Percentiles rank a stretch among this genome's conserved stretches.
Evolutionary conservation across 1,140 invertebrate species (phyloP).

Genomic region (Pachypsylla venusta): DNA sequence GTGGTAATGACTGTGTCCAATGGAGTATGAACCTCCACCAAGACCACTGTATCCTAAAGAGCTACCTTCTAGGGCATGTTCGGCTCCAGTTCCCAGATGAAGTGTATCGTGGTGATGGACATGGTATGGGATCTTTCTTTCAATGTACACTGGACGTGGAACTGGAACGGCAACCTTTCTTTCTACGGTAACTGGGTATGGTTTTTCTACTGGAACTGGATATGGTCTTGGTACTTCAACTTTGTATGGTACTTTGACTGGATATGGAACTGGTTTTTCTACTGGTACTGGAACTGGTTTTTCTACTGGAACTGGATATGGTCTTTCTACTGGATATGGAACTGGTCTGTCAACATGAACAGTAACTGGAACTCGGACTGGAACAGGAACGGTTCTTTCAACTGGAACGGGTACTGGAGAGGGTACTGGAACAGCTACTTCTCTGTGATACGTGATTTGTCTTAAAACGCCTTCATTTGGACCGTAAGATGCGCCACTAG

Average conservation of each 20-base stretch:
- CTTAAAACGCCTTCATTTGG: constrained; percentile 2
- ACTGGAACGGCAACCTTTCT: neutral
- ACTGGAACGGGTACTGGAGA: neutral
- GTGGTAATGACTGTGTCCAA: too few species aligned
- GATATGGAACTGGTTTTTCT: neutral
- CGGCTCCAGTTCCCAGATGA: neutral
- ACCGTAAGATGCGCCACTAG: neutral
- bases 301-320: neutral
- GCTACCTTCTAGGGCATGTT: too few species aligned
- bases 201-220: neutral
- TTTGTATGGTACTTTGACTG: neutral
- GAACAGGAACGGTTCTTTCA: neutral
- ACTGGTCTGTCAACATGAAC: constrained; percentile 3
- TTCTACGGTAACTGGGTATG: constrained; percentile 1
- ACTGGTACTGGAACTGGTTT: neutral
- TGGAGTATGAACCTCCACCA: too few species aligned
- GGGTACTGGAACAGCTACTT: neutral
- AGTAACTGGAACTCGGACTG: neutral
- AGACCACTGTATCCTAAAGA: too few species aligned
- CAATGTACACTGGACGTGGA: neutral
- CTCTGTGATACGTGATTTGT: constrained; percentile 5
- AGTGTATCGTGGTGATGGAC: constrained; percentile 4
- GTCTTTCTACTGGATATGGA: neutral
- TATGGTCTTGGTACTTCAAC: neutral
- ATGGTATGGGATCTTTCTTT: constrained; percentile 1